Evolutionary conservation across 1,140 invertebrate species (phyloP), one percentile per base, ranked within the genome.

Genomic region (Papilio helenus): DNA sequence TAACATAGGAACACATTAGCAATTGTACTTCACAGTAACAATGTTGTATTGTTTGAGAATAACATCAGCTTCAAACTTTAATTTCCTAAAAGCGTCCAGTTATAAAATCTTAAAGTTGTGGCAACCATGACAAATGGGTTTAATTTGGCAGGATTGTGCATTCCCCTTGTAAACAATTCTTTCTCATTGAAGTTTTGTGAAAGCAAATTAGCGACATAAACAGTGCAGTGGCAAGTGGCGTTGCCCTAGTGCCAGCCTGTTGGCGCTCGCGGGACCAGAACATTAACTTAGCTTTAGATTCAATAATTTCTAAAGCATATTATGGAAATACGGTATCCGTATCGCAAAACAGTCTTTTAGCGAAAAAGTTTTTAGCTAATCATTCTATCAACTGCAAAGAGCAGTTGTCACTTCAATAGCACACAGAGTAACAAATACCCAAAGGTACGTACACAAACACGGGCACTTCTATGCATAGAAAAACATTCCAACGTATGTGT

Each of bases 101-200:
- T 20, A 23, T 61, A 10, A 26, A 26, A 61, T 61, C 1, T 61
- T 16, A 10, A 26, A 20, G 18, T 55, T 61, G 12, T 61, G 12
- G 3, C 9, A 23, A 26, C 1, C 9, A 26, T 42, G 68, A 72
- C 68, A n/a, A 72, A 72, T 42, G 68, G 16, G n/a, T 72, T 72
- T 16, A 72, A 72, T 72, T 72, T 39, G 68, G 23, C 68, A 72
- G 42, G 29, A 14, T 72, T 42, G 26, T 72, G 68, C 68, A 39
- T 20, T 72, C 34, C 10, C 8, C 3, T 16, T 3, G 16, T 72
- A 72, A 72, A 72, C 68, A 39, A 42, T n/a, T 20, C 34, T 34
- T 34, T 72, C 0, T 34, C 8, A 5, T 34, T 42, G 2, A 42
- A 72, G 7, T 72, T 72, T 39, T 12, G 23, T 26, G n/a, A 72